Conservation (phyloP, 2,888 invertebrate species). For the Pyrocoelia pectoralis region DNA sequence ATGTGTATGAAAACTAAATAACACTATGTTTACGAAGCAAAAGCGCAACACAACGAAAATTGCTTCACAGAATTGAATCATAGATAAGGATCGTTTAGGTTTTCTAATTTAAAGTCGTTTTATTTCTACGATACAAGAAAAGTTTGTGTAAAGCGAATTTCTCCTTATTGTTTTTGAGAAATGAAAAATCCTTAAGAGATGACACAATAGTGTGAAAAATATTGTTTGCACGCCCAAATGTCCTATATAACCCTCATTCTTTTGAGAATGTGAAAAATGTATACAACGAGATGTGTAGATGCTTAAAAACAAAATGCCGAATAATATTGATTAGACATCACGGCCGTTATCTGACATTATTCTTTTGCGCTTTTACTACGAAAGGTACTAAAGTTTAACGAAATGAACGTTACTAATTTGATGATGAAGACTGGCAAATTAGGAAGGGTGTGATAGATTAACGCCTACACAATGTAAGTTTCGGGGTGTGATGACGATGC, state of each 20-base stretch:
- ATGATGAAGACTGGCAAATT: neutral
- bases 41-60: neutral
- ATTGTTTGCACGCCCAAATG: neutral
- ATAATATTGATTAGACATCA: neutral
- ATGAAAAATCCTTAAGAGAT: neutral
- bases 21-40: no score
- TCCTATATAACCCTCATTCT: neutral
- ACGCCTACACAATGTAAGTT: neutral
- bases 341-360: neutral
- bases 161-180: constrained; percentile 1
- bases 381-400: neutral
- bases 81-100: neutral
- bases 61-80: neutral
- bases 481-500: neutral
- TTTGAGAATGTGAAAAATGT: neutral
- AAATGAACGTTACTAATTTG: neutral
- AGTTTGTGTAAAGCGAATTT: constrained; percentile 2
- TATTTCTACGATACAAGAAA: neutral
- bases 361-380: constrained; percentile 1
- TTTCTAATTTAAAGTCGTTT: constrained; percentile 7
- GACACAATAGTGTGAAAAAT: constrained; percentile 1
- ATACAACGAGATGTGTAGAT: neutral
- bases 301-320: neutral
- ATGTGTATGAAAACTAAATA: no score
- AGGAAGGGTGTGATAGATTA: constrained; percentile 1